phyloP scores from a whole-genome alignment of 2,888 invertebrate genomes.

The Strigamia maritima region DNA sequence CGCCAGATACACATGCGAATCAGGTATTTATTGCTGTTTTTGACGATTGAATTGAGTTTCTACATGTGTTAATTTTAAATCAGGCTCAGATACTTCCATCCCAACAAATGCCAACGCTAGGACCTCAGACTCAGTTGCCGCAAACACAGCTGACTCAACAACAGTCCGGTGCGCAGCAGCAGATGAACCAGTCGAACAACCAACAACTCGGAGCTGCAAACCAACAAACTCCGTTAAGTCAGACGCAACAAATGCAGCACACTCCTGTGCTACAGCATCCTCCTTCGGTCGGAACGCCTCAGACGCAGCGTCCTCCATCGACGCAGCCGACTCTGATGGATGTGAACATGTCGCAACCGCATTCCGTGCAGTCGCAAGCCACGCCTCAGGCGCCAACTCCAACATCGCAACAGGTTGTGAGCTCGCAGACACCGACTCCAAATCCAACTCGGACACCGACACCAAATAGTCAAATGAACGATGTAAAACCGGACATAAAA shows the following conservation, averaged over 20 bases:
- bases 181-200: constrained; percentile 41
- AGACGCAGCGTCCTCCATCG: background rate
- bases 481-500: constrained; percentile 30
- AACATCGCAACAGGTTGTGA: constrained; percentile 42
- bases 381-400: constrained; percentile 43
- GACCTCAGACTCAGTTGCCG: constrained; percentile 35
- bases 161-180: constrained; percentile 41
- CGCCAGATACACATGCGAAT: background rate
- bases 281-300: constrained; percentile 35
- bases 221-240: constrained; percentile 44
- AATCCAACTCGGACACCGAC: constrained; percentile 43
- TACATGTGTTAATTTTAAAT: background rate
- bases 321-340: constrained; percentile 36
- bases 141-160: constrained; percentile 41
- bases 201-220: constrained; percentile 44
- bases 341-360: constrained; percentile 34
- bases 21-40: background rate
- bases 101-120: constrained; percentile 39
- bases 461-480: constrained; percentile 42
- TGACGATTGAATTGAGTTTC: too few species aligned
- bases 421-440: constrained; percentile 43
- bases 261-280: constrained; percentile 45
- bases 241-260: constrained; percentile 46
- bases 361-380: constrained; percentile 31
- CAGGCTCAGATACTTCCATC: constrained; percentile 39